Evolutionary conservation across 2,888 invertebrate genomes (phyloP), one percentile per base, ranked within the genome.

Genomic region (Strigamia maritima): DNA sequence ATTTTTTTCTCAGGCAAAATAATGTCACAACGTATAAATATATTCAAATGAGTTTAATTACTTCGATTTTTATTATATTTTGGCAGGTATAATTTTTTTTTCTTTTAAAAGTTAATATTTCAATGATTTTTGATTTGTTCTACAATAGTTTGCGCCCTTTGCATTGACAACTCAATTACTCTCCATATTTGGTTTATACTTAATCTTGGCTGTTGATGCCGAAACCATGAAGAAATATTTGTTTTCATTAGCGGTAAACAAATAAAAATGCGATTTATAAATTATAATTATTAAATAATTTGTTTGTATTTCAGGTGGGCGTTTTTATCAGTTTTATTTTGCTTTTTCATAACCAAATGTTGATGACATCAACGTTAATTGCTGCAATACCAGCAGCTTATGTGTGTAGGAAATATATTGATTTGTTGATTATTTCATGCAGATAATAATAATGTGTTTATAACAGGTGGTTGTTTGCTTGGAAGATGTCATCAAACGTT

Each of bases 101-200:
- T 40, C 10, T 6, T 1, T 16, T 35, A 31, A 44, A 35, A 35
- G n/a, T 14, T 1, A 19, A 7, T 22, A 0, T n/a, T 35, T 76
- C n/a, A 14, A 19, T 1, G 89, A 0, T 89, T 90, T 81, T 85
- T 90, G 0, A 85, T 90, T 0, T 90, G 89, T 82, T 93, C 91
- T n/a, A n/a, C n/a, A n/a, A n/a, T 92, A 95, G 86, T 94, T 95
- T 87, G 90, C 94, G 0, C 93, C 94, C 83, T 93, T 94, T 83
- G 91, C 94, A 79, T 90, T 94, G 82, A 88, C 92, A 3, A 93
- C 93, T 0, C 94, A 95, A 85, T 88, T 91, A 0, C 86, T 91
- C 6, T 91, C 93, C 3, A 88, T 94, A 81, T 91, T 93, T 83
- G 87, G 91, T 1, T 89, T 92, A 82, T 93, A 92, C 82, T 44